These are phyloP conservation scores for Sphaerophoria taeniata DNA, from an alignment of 2,888 invertebrate species.

Conservation along the genomic window DNA sequence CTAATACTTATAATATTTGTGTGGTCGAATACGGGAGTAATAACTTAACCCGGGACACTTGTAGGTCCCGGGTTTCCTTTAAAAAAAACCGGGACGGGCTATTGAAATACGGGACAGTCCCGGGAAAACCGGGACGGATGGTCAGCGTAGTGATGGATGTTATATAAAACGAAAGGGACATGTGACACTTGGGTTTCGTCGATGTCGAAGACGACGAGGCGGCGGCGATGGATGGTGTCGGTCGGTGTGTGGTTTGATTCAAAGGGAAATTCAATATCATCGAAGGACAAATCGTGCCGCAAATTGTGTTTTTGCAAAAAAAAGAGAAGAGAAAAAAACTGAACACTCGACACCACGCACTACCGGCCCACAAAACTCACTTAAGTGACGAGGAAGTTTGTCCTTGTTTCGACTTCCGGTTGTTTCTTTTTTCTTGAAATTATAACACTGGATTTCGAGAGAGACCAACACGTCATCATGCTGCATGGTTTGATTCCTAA, in stretches of 20 bases:
- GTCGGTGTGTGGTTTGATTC: constrained; percentile 50
- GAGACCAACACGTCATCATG: constrained; percentile 6
- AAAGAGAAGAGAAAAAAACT: background rate
- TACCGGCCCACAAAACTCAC: constrained; percentile 13
- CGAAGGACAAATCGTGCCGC: constrained; percentile 64
- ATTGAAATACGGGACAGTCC: no score
- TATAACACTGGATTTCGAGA: constrained; percentile 2
- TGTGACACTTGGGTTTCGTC: constrained; percentile 46
- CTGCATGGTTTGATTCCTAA: constrained; percentile 8
- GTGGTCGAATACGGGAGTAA: no score
- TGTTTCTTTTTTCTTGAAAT: constrained; percentile 50
- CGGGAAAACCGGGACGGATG: no score
- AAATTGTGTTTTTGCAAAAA: constrained; percentile 27
- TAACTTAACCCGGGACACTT: no score
- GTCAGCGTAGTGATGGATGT: constrained; percentile 18
- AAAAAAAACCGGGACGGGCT: no score
- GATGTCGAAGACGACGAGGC: background rate
- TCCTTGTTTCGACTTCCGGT: constrained; percentile 71
- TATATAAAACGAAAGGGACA: constrained; percentile 44
- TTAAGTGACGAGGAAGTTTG: constrained; percentile 62
- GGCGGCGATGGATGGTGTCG: background rate
- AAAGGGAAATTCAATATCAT: constrained; percentile 57
- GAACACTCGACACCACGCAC: background rate
- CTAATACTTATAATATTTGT: no score
- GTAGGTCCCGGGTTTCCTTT: no score